These are phyloP conservation scores for Henricia sp. DNA, from an alignment of 53 echinoderm and acorn worm species.

Conservation along the genomic window DNA sequence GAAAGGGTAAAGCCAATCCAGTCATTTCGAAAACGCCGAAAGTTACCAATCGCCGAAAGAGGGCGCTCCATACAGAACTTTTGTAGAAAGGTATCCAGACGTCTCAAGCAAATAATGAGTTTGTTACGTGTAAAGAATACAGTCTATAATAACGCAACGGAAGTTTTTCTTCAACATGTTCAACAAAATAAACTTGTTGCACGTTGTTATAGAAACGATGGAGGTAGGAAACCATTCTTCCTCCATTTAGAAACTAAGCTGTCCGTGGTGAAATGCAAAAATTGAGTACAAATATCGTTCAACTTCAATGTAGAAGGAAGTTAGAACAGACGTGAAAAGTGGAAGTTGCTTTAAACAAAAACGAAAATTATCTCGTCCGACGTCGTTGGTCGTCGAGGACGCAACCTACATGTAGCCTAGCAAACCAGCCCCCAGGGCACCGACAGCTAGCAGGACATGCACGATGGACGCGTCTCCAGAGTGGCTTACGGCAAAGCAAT, in stretches of 20 bases:
- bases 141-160: too few species aligned
- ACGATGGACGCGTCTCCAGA: constrained; percentile 21
- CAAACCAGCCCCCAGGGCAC: not conserved
- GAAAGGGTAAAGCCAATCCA: too few species aligned
- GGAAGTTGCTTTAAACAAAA: not conserved
- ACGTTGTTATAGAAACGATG: too few species aligned
- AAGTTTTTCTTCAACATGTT: too few species aligned
- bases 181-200: too few species aligned
- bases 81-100: too few species aligned
- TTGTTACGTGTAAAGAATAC: too few species aligned
- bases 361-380: not conserved
- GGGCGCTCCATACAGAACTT: too few species aligned
- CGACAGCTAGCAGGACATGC: not conserved
- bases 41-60: too few species aligned
- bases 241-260: not conserved
- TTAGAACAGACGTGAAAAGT: constrained; percentile 2
- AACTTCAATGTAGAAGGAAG: constrained; percentile 4
- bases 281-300: constrained; percentile 5
- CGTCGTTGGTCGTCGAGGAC: not conserved
- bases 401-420: not conserved
- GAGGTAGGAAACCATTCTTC: too few species aligned
- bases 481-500: constrained; percentile 27
- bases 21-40: too few species aligned
- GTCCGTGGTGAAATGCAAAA: not conserved
- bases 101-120: too few species aligned